Conservation (phyloP, 2,113 vertebrate species). For the Atlantisia rogersi region DNA sequence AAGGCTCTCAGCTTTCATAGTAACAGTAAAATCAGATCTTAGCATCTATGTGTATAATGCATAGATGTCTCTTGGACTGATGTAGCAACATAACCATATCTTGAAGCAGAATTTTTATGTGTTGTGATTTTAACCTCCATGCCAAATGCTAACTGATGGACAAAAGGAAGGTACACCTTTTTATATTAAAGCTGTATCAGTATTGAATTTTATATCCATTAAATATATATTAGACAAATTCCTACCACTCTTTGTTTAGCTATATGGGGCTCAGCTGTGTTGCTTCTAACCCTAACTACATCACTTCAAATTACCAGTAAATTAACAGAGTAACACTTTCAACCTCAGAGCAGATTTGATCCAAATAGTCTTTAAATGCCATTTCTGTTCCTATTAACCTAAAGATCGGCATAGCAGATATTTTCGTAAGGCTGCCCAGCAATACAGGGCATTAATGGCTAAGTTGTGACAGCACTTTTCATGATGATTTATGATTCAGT, state of each 20-base stretch:
- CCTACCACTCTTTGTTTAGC: slow-evolving; percentile 75
- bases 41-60: not conserved
- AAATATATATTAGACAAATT: slow-evolving; percentile 75
- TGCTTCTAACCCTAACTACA: slow-evolving; percentile 92
- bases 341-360: slow-evolving; percentile 97
- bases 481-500: slow-evolving; percentile 99
- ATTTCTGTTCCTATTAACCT: slow-evolving; percentile 99
- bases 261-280: slow-evolving; percentile 84
- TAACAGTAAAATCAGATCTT: slow-evolving; percentile 29
- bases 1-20: not conserved
- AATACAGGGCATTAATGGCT: slow-evolving; percentile 95
- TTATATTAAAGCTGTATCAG: slow-evolving; percentile 49
- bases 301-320: slow-evolving; percentile 99
- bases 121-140: not conserved
- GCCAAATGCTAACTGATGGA: slow-evolving; percentile 28
- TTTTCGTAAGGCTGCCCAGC: slow-evolving; percentile 95
- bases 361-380: slow-evolving; percentile 99
- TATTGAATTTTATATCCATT: slow-evolving; percentile 66
- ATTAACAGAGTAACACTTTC: slow-evolving; percentile 99
- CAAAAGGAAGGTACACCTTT: slow-evolving; percentile 49
- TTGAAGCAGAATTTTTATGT: not conserved
- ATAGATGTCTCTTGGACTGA: not conserved
- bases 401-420: slow-evolving; percentile 98
- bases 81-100: not conserved
- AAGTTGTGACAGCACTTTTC: slow-evolving; percentile 99